Base-by-base conservation (phyloP, 2,113 vertebrate species). In the Myxocyprinus asiaticus region DNA sequence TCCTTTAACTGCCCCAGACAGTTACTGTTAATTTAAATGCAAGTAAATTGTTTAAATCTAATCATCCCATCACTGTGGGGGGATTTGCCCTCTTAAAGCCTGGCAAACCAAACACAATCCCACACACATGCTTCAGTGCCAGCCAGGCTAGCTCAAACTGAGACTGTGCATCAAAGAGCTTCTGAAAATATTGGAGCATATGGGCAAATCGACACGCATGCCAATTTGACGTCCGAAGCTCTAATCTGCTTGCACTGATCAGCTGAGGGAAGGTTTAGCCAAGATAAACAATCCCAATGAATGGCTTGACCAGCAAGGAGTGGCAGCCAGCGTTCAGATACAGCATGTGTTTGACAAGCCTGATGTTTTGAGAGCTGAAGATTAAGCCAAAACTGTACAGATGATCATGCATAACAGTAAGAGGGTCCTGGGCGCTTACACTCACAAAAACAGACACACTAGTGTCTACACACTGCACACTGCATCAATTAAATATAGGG, bases 51-150 rank as follows among this genome's bases (percentile, higher is more conserved):
- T 43, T 66, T 82, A 64, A 22, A 62, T 14, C 65, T 61, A 71
- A 82, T 82, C 81, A 74, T 80, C 74, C 75, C 59, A 75, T 82
- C 59, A 53, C 81, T 50, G 67, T 71, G 12, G 15, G 62, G 74
- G 22, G n/a, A 79, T 78, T 77, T 73, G 75, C 77, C 56, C 67
- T 77, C 66, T 56, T 77, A 64, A 74, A 77, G 73, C 65, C 83
- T 77, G 63, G 62, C 59, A 77, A 65, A 82, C 43, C 61, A 70
- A 81, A 66, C 63, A 66, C 72, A 67, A 45, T 67, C 73, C 75
- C 50, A 48, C 11, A 75, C 59, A 61, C 66, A 63, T 69, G 64
- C 56, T 42, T 66, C 68, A 15, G 11, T 4, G 5, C 63, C 56
- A 42, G n/a, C 33, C 77, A 47, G 10, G n/a, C 70, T 58, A 44